Percentiles rank a stretch among this genome's conserved stretches.
Evolutionary conservation across 2,888 invertebrate species (phyloP).

Genomic region (Phaedon cochleariae): DNA sequence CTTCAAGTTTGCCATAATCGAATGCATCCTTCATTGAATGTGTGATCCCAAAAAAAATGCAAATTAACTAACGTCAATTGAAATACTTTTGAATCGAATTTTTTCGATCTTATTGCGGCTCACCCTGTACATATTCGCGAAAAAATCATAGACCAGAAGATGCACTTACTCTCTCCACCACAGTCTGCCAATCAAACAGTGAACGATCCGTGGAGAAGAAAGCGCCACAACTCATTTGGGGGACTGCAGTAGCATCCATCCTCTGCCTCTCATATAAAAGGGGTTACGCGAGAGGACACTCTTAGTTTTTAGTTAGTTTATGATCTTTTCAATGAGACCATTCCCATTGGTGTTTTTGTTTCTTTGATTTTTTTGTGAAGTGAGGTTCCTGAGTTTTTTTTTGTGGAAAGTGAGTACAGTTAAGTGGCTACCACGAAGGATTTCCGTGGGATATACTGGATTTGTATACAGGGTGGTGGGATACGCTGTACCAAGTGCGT

Average conservation of each 20-base stretch:
- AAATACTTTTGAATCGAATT: no score
- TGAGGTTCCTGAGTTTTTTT: neutral
- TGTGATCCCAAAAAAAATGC: no score
- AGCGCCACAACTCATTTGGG: slow-evolving; percentile 15
- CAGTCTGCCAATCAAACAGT: neutral
- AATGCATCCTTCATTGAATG: no score
- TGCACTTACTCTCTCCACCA: neutral
- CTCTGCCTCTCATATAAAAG: slow-evolving; percentile 30
- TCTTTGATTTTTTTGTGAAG: neutral
- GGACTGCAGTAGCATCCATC: slow-evolving; percentile 30
- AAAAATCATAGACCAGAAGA: neutral
- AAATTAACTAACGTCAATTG: no score
- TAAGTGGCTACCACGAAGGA: neutral
- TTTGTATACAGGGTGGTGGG: neutral
- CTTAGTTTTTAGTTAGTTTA: slow-evolving; percentile 27
- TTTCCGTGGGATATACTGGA: neutral
- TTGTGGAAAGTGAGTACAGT: neutral
- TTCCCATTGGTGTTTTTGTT: neutral
- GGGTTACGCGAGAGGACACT: slow-evolving; percentile 24
- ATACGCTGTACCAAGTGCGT: no score
- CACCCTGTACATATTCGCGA: neutral
- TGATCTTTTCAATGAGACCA: neutral
- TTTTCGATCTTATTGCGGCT: no score
- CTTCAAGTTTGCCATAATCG: no score
- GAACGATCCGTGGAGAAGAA: neutral